Percentiles rank a stretch among this genome's conserved stretches.
phyloP scores from a whole-genome alignment of 2,113 vertebrate genomes.

The Pungitius pungitius region DNA sequence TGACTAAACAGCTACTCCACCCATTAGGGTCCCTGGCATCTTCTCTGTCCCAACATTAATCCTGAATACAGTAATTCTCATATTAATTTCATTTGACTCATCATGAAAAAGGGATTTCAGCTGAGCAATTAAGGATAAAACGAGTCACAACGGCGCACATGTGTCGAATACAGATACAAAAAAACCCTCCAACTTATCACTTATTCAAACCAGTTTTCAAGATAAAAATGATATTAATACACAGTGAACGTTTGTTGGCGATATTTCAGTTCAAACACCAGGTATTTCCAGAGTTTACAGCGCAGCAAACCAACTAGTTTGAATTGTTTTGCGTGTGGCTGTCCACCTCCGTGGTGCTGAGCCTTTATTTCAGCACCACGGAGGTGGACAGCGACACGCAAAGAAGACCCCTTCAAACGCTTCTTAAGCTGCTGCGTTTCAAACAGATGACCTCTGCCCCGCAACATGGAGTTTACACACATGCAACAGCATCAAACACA shows the following conservation, averaged over 20 bases:
- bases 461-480: background rate
- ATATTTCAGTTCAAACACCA: background rate
- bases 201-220: background rate
- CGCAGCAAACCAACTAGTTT: background rate
- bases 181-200: background rate
- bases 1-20: background rate
- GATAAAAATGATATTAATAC: background rate
- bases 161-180: background rate
- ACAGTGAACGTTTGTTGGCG: background rate
- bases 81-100: background rate
- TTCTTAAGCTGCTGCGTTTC: background rate
- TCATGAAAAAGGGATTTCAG: background rate
- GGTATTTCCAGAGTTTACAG: conserved; percentile 5
- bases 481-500: background rate
- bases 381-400: background rate
- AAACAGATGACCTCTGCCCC: background rate
- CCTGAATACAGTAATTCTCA: background rate
- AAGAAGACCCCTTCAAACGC: background rate
- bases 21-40: background rate
- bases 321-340: conserved; percentile 17
- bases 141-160: background rate
- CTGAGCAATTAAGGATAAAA: background rate
- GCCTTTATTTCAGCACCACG: conserved; percentile 30
- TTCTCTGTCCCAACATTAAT: background rate
- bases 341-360: conserved; percentile 32